phyloP scores from a whole-genome alignment of 2,113 vertebrate genomes.

The Pungitius pungitius region DNA sequence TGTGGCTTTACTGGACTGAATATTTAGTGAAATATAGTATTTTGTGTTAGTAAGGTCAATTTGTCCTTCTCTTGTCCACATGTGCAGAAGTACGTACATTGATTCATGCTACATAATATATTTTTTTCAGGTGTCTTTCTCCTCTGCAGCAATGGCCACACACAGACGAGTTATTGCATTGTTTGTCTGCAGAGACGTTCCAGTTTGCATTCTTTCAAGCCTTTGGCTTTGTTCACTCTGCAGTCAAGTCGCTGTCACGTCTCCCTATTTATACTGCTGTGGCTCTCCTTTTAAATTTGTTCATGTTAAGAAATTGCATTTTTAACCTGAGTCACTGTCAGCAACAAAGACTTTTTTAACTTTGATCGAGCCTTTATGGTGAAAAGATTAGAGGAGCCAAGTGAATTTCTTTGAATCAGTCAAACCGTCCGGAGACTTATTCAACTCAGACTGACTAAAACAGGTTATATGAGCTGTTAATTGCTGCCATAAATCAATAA shows the following conservation, averaged over 20 bases:
- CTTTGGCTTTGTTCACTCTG: constrained; percentile 38
- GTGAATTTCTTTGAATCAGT: constrained; percentile 46
- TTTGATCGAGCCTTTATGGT: constrained; percentile 30
- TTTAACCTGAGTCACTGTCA: constrained; percentile 35
- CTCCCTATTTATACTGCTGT: constrained; percentile 24
- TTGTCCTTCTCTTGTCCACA: background rate
- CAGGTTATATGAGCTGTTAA: constrained; percentile 33
- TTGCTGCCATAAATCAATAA: constrained; percentile 31
- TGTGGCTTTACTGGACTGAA: background rate
- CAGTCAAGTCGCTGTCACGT: constrained; percentile 33
- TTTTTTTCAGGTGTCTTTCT: constrained; percentile 33
- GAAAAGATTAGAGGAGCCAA: constrained; percentile 36
- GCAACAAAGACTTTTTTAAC: constrained; percentile 9
- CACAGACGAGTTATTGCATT: constrained; percentile 48
- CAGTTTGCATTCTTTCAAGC: constrained; percentile 46
- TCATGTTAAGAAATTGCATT: constrained; percentile 36
- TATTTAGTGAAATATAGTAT: no score
- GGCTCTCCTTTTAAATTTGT: constrained; percentile 28
- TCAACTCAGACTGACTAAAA: constrained; percentile 18
- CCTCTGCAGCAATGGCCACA: constrained; percentile 28
- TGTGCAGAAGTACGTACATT: constrained; percentile 7
- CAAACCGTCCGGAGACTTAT: constrained; percentile 18
- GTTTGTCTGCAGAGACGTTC: constrained; percentile 51
- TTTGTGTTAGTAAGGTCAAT: background rate
- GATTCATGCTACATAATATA: constrained; percentile 5